Conservation (phyloP, 2,797 vertebrate genomes). For the Lacerta agilis region DNA sequence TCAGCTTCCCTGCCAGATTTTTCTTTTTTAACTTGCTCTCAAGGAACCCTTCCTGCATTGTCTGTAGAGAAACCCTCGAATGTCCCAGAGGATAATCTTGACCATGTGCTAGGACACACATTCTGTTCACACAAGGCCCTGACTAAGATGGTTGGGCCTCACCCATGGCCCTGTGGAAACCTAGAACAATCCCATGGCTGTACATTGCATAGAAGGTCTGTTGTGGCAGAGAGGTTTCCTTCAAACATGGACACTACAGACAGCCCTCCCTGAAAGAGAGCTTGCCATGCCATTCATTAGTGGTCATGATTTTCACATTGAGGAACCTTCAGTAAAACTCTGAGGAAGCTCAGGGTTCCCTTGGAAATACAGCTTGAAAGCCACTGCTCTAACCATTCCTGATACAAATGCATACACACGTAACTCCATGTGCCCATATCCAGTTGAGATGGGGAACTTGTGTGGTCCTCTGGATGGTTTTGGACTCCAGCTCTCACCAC, state of each 20-base stretch:
- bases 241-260: background rate
- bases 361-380: background rate
- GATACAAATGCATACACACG: background rate
- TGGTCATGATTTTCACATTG: background rate
- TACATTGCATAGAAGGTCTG: background rate
- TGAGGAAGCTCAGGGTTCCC: background rate
- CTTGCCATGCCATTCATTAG: background rate
- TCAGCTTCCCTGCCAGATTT: background rate
- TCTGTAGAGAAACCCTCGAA: background rate
- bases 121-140: background rate
- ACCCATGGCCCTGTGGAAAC: background rate
- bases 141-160: background rate
- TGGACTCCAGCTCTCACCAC: no score
- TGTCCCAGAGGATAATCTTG: background rate
- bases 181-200: background rate
- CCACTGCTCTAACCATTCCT: background rate
- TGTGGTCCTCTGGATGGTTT: no score
- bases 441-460: background rate
- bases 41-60: background rate
- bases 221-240: background rate
- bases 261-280: no score
- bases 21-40: background rate
- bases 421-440: background rate
- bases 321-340: background rate
- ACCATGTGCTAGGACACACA: background rate